These are phyloP conservation scores for Dicyrtoma fusca DNA, from an alignment of 2,888 invertebrate species.

Conservation along the genomic window DNA sequence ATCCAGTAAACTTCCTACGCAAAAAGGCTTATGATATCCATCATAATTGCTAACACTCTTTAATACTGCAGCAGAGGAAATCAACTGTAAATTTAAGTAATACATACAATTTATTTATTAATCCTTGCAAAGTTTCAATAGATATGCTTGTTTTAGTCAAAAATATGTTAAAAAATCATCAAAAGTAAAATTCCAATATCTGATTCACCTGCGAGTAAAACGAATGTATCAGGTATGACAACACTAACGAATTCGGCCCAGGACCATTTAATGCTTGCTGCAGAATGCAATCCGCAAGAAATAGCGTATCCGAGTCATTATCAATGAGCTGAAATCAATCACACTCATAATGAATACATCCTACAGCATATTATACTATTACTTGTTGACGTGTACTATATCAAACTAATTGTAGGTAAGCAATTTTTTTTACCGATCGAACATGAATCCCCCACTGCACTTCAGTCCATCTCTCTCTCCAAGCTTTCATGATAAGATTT, in stretches of 20 bases:
- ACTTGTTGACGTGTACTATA: not conserved
- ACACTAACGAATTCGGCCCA: slow-evolving; percentile 85
- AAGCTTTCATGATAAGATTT: slow-evolving; percentile 69
- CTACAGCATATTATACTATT: too few relatives aligned
- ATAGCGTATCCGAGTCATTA: slow-evolving; percentile 58
- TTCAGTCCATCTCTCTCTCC: slow-evolving; percentile 95
- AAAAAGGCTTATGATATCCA: slow-evolving; percentile 83
- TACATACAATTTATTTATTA: not conserved
- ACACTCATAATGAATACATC: not conserved
- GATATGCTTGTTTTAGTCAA: too few relatives aligned
- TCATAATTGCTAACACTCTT: slow-evolving; percentile 87
- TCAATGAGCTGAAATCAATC: slow-evolving; percentile 48
- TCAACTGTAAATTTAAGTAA: slow-evolving; percentile 63
- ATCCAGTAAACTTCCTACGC: slow-evolving; percentile 81
- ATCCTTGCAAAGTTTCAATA: not conserved
- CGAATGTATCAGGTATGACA: slow-evolving; percentile 91
- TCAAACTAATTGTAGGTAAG: not conserved
- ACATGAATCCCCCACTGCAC: slow-evolving; percentile 95
- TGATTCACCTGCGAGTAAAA: slow-evolving; percentile 74
- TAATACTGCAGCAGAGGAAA: slow-evolving; percentile 87
- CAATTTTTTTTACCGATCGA: slow-evolving; percentile 74
- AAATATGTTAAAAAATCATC: not conserved
- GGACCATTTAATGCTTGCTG: slow-evolving; percentile 93
- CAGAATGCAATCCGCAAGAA: slow-evolving; percentile 84
- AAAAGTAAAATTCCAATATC: not conserved